Percentiles rank a stretch among this genome's conserved stretches.
These are phyloP conservation scores for Agriotes lineatus DNA, from an alignment of 2,888 invertebrate species.

Conservation along the genomic window DNA sequence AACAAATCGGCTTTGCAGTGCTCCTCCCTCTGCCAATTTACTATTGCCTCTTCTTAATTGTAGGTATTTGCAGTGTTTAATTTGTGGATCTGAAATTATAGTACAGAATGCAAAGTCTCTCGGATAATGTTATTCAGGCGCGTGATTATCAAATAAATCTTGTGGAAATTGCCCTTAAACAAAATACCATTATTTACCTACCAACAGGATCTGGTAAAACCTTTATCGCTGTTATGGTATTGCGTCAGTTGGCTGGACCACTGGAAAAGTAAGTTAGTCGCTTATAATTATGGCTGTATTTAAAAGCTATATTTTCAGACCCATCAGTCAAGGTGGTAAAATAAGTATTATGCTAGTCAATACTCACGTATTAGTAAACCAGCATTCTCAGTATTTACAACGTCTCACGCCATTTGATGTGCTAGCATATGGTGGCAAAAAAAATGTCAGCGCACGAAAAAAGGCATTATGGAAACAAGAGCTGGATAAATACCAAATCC, in stretches of 20 bases:
- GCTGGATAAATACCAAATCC: slow-evolving; percentile 74
- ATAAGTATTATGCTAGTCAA: slow-evolving; percentile 84
- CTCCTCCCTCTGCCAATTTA: too few relatives aligned
- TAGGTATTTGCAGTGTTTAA: too few relatives aligned
- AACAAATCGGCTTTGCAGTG: too few relatives aligned
- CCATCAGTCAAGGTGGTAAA: slow-evolving; percentile 76
- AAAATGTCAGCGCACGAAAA: slow-evolving; percentile 81
- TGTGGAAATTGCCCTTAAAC: slow-evolving; percentile 76
- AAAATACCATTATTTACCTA: slow-evolving; percentile 92
- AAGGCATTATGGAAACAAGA: slow-evolving; percentile 75
- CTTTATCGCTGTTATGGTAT: slow-evolving; percentile 81
- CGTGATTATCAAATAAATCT: slow-evolving; percentile 80
- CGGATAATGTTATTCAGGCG: too few relatives aligned
- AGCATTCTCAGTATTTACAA: slow-evolving; percentile 79
- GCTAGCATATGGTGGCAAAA: slow-evolving; percentile 79
- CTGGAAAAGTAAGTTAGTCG: slow-evolving; percentile 54
- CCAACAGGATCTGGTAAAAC: slow-evolving; percentile 97
- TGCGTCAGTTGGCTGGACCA: slow-evolving; percentile 65
- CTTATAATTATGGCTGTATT: too few relatives aligned
- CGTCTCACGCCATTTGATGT: slow-evolving; percentile 73
- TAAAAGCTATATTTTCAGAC: slow-evolving; percentile 65
- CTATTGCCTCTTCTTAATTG: too few relatives aligned
- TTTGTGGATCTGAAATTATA: too few relatives aligned
- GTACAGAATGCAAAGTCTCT: too few relatives aligned
- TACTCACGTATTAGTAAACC: slow-evolving; percentile 83